Base-by-base conservation (phyloP, 2,888 invertebrate species). In the Lathronympha strigana region DNA sequence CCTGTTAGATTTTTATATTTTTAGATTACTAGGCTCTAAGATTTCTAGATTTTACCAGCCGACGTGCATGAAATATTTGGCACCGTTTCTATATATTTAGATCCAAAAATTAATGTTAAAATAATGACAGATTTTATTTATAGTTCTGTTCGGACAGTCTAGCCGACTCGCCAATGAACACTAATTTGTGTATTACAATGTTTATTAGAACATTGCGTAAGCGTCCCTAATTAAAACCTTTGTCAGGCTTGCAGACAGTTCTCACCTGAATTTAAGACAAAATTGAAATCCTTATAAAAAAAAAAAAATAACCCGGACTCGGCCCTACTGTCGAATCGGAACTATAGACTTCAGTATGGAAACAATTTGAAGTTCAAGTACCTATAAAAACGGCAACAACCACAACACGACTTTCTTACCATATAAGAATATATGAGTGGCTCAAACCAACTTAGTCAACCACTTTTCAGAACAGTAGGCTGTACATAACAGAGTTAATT, bases 31-130 rank as follows among this genome's bases (percentile, higher is more conserved):
- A n/a, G n/a, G n/a, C n/a, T n/a, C n/a, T n/a, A n/a, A n/a, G n/a
- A n/a, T n/a, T n/a, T n/a, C 8, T n/a, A 36, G 13, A 33, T 21
- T 51, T 53, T 21, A 21, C 36, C 36, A 2, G 13, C 3, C n/a
- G 23, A 53, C 53, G 53, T 36, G 53, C 53, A 53, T 36, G 53
- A 21, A 36, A 15, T 53, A 53, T 53, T 53, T 53, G 53, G 36
- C 53, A 53, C 53, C 53, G 36, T 21, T 23, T 47, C 23, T 23
- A 23, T 47, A 9, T 23, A 23, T 47, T 5, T 23, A 47, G 47
- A 23, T 47, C 23, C 47, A 36, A 36, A 38, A 36, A 31, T 38
- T 15, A 38, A 36, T 36, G 36, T n/a, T 21, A 36, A 36, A n/a
- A 53, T n/a, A 31, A 50, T 17, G 17, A 15, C 6, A 28, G 2